Conservation (phyloP, 2,888 invertebrate species). For the Atethmia centrago region DNA sequence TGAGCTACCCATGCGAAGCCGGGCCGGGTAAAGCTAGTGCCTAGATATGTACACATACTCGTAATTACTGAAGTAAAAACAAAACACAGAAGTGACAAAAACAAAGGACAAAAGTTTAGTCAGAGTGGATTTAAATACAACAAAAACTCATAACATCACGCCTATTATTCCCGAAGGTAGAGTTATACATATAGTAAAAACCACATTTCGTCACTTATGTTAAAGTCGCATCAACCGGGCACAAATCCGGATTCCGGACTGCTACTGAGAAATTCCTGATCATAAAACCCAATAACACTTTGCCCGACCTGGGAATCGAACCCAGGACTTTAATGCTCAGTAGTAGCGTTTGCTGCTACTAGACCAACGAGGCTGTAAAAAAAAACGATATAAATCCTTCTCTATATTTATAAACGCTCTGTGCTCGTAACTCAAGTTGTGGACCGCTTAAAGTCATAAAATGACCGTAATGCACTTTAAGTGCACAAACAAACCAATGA, state of each 20-base stretch:
- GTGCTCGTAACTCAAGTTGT: constrained; percentile 35
- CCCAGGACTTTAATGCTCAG: neutral
- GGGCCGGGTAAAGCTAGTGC: too few species aligned
- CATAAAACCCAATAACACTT: neutral
- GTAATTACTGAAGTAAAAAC: too few species aligned
- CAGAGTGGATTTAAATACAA: neutral
- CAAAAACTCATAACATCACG: neutral
- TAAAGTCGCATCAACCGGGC: neutral
- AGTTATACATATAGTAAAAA: neutral
- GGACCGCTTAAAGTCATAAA: constrained; percentile 47
- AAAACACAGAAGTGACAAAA: neutral
- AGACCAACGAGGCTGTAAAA: neutral
- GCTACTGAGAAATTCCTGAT: neutral
- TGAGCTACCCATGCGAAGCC: too few species aligned
- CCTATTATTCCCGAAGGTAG: neutral
- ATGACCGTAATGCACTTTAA: constrained; percentile 56
- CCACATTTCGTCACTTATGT: neutral
- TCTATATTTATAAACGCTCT: constrained; percentile 25
- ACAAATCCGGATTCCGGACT: neutral
- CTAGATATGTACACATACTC: too few species aligned
- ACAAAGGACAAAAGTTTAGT: neutral
- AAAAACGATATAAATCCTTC: neutral
- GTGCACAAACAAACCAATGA: constrained; percentile 49
- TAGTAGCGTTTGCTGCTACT: neutral
- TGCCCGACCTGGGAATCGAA: neutral